phyloP scores from a whole-genome alignment of 1,140 invertebrate species.

The Stegodyphus mimosarum region DNA sequence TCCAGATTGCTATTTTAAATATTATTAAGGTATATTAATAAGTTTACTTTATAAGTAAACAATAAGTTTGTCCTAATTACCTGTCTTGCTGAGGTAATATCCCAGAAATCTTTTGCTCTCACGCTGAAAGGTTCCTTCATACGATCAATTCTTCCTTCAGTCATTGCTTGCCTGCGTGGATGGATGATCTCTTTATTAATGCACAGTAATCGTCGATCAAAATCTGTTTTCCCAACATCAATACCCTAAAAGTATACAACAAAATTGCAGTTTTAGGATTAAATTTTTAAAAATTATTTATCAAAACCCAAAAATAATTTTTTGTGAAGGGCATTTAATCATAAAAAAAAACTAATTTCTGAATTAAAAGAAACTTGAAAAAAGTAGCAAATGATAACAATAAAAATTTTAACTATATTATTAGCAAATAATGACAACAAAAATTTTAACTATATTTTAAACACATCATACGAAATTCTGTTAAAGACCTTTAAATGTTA shows the following conservation, averaged over 20 bases:
- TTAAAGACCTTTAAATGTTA: neutral
- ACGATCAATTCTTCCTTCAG: constrained; percentile 79
- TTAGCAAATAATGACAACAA: no score
- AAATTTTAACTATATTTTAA: no score
- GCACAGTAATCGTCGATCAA: constrained; percentile 79
- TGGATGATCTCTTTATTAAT: constrained; percentile 79
- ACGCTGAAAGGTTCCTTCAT: constrained; percentile 87
- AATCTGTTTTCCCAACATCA: constrained; percentile 83
- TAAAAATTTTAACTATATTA: no score
- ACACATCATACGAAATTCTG: neutral
- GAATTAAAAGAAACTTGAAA: no score
- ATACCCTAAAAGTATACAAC: constrained; percentile 69
- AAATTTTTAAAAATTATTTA: no score
- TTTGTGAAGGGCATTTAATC: no score
- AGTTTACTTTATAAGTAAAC: neutral
- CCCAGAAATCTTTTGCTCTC: constrained; percentile 89
- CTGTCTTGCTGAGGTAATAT: constrained; percentile 71
- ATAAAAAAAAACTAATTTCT: no score
- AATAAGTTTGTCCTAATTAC: constrained; percentile 25
- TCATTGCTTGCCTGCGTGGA: constrained; percentile 80
- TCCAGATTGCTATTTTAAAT: no score
- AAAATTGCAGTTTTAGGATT: neutral
- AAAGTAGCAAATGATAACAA: no score
- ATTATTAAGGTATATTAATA: neutral
- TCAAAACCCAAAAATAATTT: no score